Percentiles rank a stretch among this genome's conserved stretches.
Conservation (phyloP, 2,888 invertebrate species). For the Drosophila quasianomalipes region DNA sequence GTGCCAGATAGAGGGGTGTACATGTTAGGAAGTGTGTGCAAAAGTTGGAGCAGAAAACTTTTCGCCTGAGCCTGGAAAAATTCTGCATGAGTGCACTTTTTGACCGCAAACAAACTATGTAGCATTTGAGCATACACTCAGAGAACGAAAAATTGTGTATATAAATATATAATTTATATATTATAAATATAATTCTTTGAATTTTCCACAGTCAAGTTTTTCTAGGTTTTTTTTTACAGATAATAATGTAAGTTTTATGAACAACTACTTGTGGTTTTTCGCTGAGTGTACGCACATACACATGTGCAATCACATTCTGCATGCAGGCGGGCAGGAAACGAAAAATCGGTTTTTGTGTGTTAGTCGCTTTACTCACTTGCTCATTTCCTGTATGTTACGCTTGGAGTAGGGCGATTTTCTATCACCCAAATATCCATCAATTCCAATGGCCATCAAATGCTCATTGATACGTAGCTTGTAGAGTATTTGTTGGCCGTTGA, state of each 20-base stretch:
- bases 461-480: constrained; percentile 84
- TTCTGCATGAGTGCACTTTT: constrained; percentile 77
- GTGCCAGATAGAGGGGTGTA: constrained; percentile 9
- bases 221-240: rapidly evolving
- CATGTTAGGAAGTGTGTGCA: constrained; percentile 43
- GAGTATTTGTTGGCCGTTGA: constrained; percentile 85
- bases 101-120: constrained; percentile 71
- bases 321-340: constrained; percentile 2
- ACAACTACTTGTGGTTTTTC: constrained; percentile 23
- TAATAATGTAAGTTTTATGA: background rate
- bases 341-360: background rate
- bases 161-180: too few relatives aligned
- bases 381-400: constrained; percentile 85
- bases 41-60: constrained; percentile 63
- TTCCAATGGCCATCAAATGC: constrained; percentile 84
- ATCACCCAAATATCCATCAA: constrained; percentile 86
- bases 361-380: constrained; percentile 78
- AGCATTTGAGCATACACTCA: constrained; percentile 61
- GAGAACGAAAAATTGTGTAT: constrained; percentile 17
- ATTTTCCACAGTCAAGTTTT: background rate
- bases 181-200: background rate
- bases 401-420: constrained; percentile 85
- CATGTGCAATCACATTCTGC: constrained; percentile 22
- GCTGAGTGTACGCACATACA: constrained; percentile 30
- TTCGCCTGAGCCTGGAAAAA: constrained; percentile 66